Evolutionary conservation across 2,113 vertebrate genomes (phyloP).

Genomic region (Ctenodactylus gundi): DNA sequence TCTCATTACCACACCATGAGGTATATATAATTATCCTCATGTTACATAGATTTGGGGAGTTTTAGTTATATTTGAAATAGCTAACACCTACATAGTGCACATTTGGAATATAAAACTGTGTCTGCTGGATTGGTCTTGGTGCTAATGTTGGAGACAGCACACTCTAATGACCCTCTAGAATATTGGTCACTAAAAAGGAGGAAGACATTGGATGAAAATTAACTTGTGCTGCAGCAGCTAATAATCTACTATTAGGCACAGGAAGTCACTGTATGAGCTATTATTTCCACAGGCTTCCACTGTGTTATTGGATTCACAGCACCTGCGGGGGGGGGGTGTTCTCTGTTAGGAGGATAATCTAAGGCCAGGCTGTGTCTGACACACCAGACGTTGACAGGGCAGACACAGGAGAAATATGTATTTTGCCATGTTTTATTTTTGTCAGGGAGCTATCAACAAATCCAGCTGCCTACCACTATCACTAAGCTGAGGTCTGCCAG

Average conservation of each 20-base stretch:
- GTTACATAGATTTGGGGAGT: conserved; percentile 6
- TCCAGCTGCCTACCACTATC: conserved; percentile 63
- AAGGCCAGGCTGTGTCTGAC: conserved; percentile 15
- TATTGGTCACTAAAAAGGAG: neutral
- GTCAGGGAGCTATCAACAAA: conserved; percentile 61
- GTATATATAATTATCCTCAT: conserved; percentile 1
- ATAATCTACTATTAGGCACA: neutral
- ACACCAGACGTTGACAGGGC: conserved; percentile 32
- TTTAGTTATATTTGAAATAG: conserved; percentile 38
- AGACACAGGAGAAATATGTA: conserved; percentile 45
- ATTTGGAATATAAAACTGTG: neutral
- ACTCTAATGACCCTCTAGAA: neutral
- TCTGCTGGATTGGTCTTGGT: neutral
- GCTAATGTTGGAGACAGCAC: neutral
- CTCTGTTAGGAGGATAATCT: neutral
- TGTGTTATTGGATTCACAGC: neutral
- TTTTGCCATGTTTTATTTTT: conserved; percentile 70
- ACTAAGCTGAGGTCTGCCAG: conserved; percentile 49
- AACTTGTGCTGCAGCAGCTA: neutral
- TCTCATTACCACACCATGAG: neutral
- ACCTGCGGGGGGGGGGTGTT: neutral
- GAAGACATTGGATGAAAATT: neutral
- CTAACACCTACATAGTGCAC: neutral
- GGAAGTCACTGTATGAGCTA: neutral
- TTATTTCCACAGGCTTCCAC: neutral